Base-by-base conservation (phyloP, 2,888 invertebrate species). In the Arrhopalites spinosus region DNA sequence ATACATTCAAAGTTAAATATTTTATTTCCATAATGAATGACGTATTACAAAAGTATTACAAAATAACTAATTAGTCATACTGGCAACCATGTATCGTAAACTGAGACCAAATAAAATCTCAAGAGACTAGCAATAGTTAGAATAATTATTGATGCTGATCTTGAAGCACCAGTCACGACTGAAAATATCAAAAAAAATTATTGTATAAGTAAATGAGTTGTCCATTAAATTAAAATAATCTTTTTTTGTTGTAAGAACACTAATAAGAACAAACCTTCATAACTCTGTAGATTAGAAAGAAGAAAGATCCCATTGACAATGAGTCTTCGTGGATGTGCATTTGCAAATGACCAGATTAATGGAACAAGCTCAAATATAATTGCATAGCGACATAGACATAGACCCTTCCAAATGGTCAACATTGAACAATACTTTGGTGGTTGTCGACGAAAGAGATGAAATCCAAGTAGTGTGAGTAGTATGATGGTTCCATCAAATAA, bases 321-420 rank as follows among this genome's bases (percentile, higher is more conserved):
- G 17, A 78, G 70, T 20, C 79, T 77, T 50, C 80, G 68, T 1
- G 78, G 75, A 7, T 77, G 66, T 11, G 78, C 76, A 50, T 79
- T 69, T 11, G 78, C 61, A 72, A 77, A 82, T 0, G 79, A 77
- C 81, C 81, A 82, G 43, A 82, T 79, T 27, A 82, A 71, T 0
- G 80, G 79, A 1, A 81, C 72, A 8, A 82, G 75, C 47, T 82
- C 80, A 23, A 82, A 80, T 20, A 82, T 74, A 15, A 79, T 78
- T 27, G 79, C 76, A 66, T 78, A 82, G 63, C 81, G 77, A 45
- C 78, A 78, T 53, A 82, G 68, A 61, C 80, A 80, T 11, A 79
- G 59, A 11, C 82, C 82, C 74, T 82, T 82, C 78, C 81, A 80
- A 2, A 82, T 67, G 1, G 80, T 75, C 15, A 77, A 64, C 36